These are phyloP conservation scores for Ladona fulva DNA, from an alignment of 1,140 invertebrate genomes.

Conservation along the genomic window DNA sequence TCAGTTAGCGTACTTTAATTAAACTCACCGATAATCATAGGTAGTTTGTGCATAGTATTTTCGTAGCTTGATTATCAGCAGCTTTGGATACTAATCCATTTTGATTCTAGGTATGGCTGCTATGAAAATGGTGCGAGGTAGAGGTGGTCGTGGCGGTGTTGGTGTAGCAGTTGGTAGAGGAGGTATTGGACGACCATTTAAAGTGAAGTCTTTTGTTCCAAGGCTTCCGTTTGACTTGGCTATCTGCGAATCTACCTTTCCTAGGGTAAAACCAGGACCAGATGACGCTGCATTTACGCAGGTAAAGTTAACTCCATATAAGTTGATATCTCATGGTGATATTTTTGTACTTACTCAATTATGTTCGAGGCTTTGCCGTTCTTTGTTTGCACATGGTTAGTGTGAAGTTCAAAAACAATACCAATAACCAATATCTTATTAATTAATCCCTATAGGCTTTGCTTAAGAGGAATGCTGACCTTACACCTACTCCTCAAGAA, in stretches of 20 bases:
- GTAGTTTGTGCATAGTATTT: too few relatives aligned
- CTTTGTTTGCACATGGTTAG: too few relatives aligned
- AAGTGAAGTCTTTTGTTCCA: constrained; percentile 61
- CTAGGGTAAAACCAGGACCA: constrained; percentile 66
- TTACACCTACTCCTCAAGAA: constrained; percentile 80
- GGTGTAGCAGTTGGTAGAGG: constrained; percentile 21
- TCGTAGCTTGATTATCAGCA: too few relatives aligned
- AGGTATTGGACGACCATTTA: constrained; percentile 29
- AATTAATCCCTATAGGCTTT: constrained; percentile 54
- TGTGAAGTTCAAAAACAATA: too few relatives aligned
- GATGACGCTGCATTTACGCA: constrained; percentile 78
- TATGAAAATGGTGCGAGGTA: background rate
- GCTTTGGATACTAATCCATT: too few relatives aligned
- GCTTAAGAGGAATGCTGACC: constrained; percentile 80
- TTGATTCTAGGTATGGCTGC: background rate
- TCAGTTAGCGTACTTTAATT: too few relatives aligned
- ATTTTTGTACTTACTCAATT: constrained; percentile 14
- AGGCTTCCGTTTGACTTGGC: constrained; percentile 85
- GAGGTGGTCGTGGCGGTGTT: background rate
- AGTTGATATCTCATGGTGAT: too few relatives aligned
- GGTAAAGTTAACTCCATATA: constrained; percentile 39
- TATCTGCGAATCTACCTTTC: constrained; percentile 79
- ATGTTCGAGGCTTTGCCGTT: too few relatives aligned
- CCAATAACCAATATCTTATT: too few relatives aligned
- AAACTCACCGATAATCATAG: too few relatives aligned